These are phyloP conservation scores for Agonum fuliginosum DNA, from an alignment of 2,888 invertebrate genomes.

Conservation along the genomic window DNA sequence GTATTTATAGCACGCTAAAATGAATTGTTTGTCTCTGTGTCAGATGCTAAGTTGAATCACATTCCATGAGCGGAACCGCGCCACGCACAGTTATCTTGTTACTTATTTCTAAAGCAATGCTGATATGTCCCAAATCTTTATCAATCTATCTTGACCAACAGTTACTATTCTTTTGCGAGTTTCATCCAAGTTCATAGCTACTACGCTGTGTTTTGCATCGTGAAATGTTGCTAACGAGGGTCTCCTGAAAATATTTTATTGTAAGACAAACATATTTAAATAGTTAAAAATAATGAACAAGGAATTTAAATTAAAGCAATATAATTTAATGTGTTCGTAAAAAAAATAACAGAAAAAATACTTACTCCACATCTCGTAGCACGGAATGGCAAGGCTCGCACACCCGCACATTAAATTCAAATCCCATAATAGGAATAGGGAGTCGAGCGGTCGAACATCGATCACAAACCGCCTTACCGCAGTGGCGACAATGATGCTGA, in stretches of 20 bases:
- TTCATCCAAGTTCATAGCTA: constrained; percentile 92
- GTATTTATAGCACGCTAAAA: constrained; percentile 55
- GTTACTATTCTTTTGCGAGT: constrained; percentile 91
- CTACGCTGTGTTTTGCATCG: constrained; percentile 94
- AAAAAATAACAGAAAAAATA: too few relatives aligned
- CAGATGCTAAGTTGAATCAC: constrained; percentile 67
- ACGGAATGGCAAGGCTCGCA: constrained; percentile 93
- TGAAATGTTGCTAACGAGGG: constrained; percentile 95
- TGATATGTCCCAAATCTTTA: constrained; percentile 94
- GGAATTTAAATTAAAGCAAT: background rate
- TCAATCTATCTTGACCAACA: constrained; percentile 95
- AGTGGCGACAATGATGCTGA: constrained; percentile 93
- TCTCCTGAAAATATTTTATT: constrained; percentile 76
- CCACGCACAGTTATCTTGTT: constrained; percentile 39
- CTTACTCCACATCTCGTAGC: constrained; percentile 91
- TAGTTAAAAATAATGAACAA: background rate
- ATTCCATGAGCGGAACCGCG: constrained; percentile 65
- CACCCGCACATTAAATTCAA: constrained; percentile 97
- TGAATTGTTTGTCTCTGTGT: constrained; percentile 32
- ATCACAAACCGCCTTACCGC: constrained; percentile 97
- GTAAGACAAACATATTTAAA: background rate
- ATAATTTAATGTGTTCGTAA: background rate
- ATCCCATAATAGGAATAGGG: constrained; percentile 96
- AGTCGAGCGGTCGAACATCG: constrained; percentile 91
- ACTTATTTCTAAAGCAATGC: constrained; percentile 72